These are phyloP conservation scores for Siniperca obscura DNA, from an alignment of 2,797 vertebrate genomes.

Conservation along the genomic window DNA sequence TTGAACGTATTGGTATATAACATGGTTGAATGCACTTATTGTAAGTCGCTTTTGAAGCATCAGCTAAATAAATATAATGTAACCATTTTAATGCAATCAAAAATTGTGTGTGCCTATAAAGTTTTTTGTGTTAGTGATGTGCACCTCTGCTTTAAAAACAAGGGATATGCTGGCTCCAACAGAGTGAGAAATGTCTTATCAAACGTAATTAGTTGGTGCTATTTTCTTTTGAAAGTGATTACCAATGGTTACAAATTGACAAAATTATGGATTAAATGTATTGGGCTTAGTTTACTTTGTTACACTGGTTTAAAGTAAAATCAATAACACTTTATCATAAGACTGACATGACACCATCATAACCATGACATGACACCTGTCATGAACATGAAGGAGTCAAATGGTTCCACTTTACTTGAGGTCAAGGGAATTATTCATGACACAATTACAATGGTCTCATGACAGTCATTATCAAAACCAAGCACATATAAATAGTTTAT, in stretches of 20 bases:
- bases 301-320: neutral
- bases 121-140: neutral
- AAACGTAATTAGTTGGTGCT: neutral
- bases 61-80: too few species aligned
- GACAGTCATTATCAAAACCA: too few species aligned
- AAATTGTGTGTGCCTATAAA: neutral
- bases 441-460: too few species aligned
- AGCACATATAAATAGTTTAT: too few species aligned
- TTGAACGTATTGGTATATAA: constrained; percentile 6
- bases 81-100: neutral
- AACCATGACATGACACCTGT: too few species aligned
- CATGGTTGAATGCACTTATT: too few species aligned
- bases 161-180: neutral
- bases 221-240: constrained; percentile 15
- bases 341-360: too few species aligned
- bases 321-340: too few species aligned
- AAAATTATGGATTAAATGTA: constrained; percentile 1
- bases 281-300: neutral
- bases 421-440: too few species aligned
- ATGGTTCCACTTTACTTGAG: too few species aligned
- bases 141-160: neutral
- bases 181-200: neutral
- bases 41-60: too few species aligned
- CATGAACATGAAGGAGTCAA: too few species aligned
- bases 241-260: neutral